A percentile compares a stretch with the other conserved stretches of the same genome.
Conservation (phyloP, 1,140 invertebrate species). For the Macrostomum lignano region DNA sequence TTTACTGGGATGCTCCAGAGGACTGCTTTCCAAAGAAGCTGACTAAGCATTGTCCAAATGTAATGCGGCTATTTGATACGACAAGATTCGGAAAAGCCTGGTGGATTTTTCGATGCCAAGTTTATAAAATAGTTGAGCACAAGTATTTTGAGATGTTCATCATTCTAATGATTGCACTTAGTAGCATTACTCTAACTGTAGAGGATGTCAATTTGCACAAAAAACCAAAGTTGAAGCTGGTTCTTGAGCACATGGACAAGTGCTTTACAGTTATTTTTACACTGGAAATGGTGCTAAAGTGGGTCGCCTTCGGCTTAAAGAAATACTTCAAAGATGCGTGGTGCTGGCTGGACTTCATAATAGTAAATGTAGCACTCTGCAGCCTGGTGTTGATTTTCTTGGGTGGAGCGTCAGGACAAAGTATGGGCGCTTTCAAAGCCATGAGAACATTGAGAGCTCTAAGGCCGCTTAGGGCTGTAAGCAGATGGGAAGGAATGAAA, state of each 20-base stretch:
- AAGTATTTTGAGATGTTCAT: slow-evolving; percentile 89
- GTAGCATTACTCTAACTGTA: slow-evolving; percentile 71
- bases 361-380: slow-evolving; percentile 42
- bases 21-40: slow-evolving; percentile 4
- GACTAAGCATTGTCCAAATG: background rate
- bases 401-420: slow-evolving; percentile 19
- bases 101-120: slow-evolving; percentile 56
- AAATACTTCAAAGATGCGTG: slow-evolving; percentile 84
- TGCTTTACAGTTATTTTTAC: slow-evolving; percentile 88
- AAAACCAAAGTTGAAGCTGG: slow-evolving; percentile 46
- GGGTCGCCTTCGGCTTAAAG: slow-evolving; percentile 64
- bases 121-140: slow-evolving; percentile 71
- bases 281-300: slow-evolving; percentile 85
- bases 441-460: slow-evolving; percentile 49
- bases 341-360: slow-evolving; percentile 88
- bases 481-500: too few species aligned
- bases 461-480: slow-evolving; percentile 69
- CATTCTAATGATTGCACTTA: slow-evolving; percentile 76
- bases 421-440: slow-evolving; percentile 47
- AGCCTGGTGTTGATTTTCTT: background rate
- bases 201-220: slow-evolving; percentile 67
- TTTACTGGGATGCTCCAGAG: background rate
- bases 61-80: background rate
- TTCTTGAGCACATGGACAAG: slow-evolving; percentile 72
- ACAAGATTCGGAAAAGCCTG: slow-evolving; percentile 51